These are phyloP conservation scores for Campodea augens DNA, from an alignment of 1,140 invertebrate species.

Conservation along the genomic window DNA sequence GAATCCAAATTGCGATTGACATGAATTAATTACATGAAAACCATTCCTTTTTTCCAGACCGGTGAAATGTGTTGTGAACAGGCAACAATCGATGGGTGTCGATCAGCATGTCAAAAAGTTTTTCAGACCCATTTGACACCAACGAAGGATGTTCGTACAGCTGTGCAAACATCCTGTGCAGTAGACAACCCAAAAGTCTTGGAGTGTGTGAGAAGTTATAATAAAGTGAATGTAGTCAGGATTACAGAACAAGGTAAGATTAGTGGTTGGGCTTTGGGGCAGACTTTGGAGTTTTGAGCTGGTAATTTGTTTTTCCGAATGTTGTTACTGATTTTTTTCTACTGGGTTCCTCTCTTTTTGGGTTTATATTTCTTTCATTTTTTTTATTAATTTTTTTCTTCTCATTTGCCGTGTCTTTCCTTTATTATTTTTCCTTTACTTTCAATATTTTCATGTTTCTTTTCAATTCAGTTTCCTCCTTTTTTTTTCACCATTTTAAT, in stretches of 20 bases:
- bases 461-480: no score
- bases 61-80: constrained; percentile 50
- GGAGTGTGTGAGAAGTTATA: constrained; percentile 46
- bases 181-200: constrained; percentile 42
- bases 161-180: constrained; percentile 41
- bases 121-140: constrained; percentile 35
- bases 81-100: constrained; percentile 34
- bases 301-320: no score
- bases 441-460: no score
- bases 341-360: no score
- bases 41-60: constrained; percentile 18
- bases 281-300: not conserved
- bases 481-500: no score
- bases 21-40: not conserved
- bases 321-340: not conserved
- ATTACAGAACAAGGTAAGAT: constrained; percentile 44
- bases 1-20: not conserved
- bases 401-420: no score
- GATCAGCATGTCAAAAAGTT: constrained; percentile 40
- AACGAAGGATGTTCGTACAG: constrained; percentile 28
- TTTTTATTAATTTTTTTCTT: no score
- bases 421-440: no score
- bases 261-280: not conserved
- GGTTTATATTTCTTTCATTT: no score
- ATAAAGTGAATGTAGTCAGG: constrained; percentile 38